Conservation (phyloP, 2,113 vertebrate species). For the Equus quagga region DNA sequence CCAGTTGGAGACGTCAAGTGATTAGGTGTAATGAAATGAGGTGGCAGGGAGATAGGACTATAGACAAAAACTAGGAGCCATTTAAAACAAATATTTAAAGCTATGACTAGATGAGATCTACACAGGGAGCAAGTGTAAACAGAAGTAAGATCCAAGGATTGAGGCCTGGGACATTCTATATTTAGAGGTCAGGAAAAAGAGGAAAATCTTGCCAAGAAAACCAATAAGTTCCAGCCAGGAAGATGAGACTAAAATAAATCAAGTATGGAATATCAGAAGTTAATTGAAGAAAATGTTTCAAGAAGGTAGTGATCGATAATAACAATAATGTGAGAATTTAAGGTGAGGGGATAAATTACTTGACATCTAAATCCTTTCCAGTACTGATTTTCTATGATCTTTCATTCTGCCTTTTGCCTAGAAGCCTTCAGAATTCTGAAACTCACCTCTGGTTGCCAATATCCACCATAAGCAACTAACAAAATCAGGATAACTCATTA, state of each 20-base stretch:
- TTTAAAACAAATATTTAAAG: slow-evolving; percentile 50
- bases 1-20: background rate
- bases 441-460: background rate
- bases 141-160: background rate
- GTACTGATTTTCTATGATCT: background rate
- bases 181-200: background rate
- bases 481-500: slow-evolving; percentile 28
- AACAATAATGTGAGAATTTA: background rate
- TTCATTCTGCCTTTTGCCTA: slow-evolving; percentile 11
- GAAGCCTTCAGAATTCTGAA: slow-evolving; percentile 18
- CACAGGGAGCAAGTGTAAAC: background rate
- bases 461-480: background rate
- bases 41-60: background rate
- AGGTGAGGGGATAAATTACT: background rate
- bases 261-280: background rate
- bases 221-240: background rate
- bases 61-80: background rate
- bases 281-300: slow-evolving; percentile 45
- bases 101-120: background rate
- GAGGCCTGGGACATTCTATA: background rate
- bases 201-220: slow-evolving; percentile 6
- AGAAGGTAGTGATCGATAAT: slow-evolving; percentile 24
- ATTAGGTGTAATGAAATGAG: background rate
- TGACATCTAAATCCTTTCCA: slow-evolving; percentile 35
- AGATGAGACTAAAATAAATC: background rate